Percentiles rank a stretch among this genome's conserved stretches.
These are phyloP conservation scores for Leptopterna dolabrata DNA, from an alignment of 2,888 invertebrate species.

Conservation along the genomic window DNA sequence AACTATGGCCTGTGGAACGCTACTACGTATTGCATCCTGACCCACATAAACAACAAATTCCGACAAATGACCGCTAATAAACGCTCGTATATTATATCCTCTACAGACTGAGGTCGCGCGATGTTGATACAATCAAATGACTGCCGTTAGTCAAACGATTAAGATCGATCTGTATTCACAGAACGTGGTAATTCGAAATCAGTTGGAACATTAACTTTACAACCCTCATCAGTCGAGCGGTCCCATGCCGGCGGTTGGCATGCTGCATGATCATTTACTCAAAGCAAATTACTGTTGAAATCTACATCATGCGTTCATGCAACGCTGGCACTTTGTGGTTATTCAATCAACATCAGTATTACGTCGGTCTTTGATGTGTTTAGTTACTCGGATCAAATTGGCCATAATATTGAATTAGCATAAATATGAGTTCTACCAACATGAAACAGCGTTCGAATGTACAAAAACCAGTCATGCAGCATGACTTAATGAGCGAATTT, in stretches of 20 bases:
- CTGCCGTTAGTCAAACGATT: neutral
- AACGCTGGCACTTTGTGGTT: neutral
- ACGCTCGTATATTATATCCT: neutral
- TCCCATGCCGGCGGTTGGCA: neutral
- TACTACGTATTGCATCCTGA: neutral
- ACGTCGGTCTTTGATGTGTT: neutral
- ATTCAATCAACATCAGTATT: neutral
- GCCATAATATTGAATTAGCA: too few species aligned
- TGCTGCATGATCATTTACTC: neutral
- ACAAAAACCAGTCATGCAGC: too few species aligned
- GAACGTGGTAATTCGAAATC: neutral
- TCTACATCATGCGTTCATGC: neutral
- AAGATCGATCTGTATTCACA: neutral
- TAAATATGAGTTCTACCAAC: too few species aligned
- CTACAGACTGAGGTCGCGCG: neutral
- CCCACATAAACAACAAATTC: neutral
- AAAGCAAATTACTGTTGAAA: neutral
- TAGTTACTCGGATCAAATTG: too few species aligned
- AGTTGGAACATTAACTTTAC: neutral
- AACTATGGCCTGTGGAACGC: too few species aligned
- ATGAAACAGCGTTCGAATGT: too few species aligned
- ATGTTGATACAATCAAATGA: neutral
- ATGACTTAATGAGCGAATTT: too few species aligned
- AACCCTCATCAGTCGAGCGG: neutral
- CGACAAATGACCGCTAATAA: neutral